Evolutionary conservation across 1,140 invertebrate genomes (phyloP).

Genomic region (Elysia chlorotica): DNA sequence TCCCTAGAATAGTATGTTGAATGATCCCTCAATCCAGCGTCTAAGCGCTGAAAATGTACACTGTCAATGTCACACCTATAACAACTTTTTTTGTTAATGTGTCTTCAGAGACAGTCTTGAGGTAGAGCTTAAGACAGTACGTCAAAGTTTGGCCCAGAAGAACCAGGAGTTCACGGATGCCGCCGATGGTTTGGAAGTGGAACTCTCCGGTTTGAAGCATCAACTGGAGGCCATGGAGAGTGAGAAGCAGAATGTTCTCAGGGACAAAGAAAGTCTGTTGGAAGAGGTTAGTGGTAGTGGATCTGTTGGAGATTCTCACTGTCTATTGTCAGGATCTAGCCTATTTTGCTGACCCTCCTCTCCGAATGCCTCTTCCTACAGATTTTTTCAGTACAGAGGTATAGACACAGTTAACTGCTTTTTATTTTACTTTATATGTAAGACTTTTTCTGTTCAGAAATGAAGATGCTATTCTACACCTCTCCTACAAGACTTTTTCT

Average conservation of each 20-base stretch:
- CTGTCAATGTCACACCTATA: too few relatives aligned
- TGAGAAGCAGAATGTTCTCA: conserved; percentile 47
- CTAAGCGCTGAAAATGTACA: too few relatives aligned
- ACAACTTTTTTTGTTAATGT: too few relatives aligned
- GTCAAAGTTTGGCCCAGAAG: conserved; percentile 30
- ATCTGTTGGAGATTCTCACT: not conserved
- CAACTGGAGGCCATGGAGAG: conserved; percentile 40
- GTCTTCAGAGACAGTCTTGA: conserved; percentile 29
- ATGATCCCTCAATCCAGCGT: too few relatives aligned
- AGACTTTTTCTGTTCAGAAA: too few relatives aligned
- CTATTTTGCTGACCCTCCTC: not conserved
- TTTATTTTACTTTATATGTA: too few relatives aligned
- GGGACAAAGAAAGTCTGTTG: conserved; percentile 55
- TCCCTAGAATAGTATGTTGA: too few relatives aligned
- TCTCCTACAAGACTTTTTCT: too few relatives aligned
- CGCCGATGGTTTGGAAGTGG: conserved; percentile 39
- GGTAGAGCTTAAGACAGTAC: conserved; percentile 35
- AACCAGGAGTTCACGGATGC: conserved; percentile 41
- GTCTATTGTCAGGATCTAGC: not conserved
- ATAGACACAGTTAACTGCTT: too few relatives aligned
- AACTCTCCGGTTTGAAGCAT: conserved; percentile 37
- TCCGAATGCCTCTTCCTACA: not conserved
- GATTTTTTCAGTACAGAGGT: too few relatives aligned
- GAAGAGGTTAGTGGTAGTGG: conserved; percentile 44
- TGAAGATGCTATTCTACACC: too few relatives aligned